These are phyloP conservation scores for Eudemis profundana DNA, from an alignment of 2,888 invertebrate species.

Conservation along the genomic window DNA sequence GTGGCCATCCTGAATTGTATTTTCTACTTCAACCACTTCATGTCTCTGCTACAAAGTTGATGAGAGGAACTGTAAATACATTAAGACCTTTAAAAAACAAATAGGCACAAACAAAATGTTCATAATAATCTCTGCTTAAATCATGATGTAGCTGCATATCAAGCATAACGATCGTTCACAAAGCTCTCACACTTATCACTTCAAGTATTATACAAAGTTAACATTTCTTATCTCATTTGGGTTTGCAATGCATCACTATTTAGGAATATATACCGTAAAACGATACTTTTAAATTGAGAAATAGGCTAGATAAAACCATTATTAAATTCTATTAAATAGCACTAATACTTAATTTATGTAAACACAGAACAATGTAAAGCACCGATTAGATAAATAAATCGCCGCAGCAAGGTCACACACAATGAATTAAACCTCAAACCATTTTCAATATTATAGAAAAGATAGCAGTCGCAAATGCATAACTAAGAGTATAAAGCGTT, in stretches of 20 bases:
- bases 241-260: neutral
- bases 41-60: constrained; percentile 40
- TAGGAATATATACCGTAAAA: neutral
- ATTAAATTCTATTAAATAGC: neutral
- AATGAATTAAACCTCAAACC: neutral
- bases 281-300: neutral
- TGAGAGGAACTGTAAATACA: constrained; percentile 29
- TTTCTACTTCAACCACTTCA: constrained; percentile 55
- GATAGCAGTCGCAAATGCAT: constrained; percentile 28
- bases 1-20: constrained; percentile 57
- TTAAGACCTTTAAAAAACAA: neutral
- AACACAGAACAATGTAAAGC: neutral
- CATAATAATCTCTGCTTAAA: too few relatives aligned
- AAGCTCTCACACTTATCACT: too few relatives aligned
- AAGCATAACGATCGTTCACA: too few relatives aligned
- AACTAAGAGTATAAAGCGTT: neutral
- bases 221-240: neutral
- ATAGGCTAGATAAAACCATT: neutral
- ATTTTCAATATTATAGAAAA: neutral
- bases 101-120: neutral
- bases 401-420: constrained; percentile 19
- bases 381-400: constrained; percentile 19
- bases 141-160: too few relatives aligned
- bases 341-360: neutral
- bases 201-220: too few relatives aligned